These are phyloP conservation scores for Prionailurus viverrinus DNA, from an alignment of 2,113 vertebrate genomes.

Conservation along the genomic window DNA sequence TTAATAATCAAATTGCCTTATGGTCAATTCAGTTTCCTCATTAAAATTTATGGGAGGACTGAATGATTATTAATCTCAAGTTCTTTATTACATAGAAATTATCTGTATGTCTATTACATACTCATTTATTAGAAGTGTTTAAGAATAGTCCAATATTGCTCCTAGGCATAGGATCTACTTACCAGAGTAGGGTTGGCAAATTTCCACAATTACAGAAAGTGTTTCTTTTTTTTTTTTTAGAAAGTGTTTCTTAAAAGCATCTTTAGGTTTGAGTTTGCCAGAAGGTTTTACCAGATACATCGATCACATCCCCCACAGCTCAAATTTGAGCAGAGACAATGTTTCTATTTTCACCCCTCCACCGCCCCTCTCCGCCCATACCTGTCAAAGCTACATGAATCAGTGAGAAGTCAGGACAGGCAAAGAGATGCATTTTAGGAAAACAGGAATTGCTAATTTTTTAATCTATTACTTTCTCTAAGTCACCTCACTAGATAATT, in stretches of 20 bases:
- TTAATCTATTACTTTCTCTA: neutral
- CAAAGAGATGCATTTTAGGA: neutral
- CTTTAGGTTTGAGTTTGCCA: conserved; percentile 2
- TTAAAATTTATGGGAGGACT: conserved; percentile 28
- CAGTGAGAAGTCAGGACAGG: neutral
- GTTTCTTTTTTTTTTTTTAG: no score
- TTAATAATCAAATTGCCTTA: neutral
- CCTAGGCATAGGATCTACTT: neutral
- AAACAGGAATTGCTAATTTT: neutral
- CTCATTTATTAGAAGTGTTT: neutral
- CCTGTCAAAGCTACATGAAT: neutral
- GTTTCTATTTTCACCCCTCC: neutral
- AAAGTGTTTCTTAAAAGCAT: neutral
- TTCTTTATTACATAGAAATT: neutral
- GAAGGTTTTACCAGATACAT: neutral
- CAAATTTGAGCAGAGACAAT: neutral
- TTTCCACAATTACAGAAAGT: neutral
- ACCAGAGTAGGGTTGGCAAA: neutral
- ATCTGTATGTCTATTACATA: neutral
- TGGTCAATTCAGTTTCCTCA: neutral
- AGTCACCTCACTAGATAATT: neutral
- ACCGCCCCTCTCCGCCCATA: neutral
- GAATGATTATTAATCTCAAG: conserved; percentile 18
- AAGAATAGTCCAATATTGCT: neutral
- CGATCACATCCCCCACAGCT: neutral